These are phyloP conservation scores for Mormyrops boulengeri DNA, from an alignment of 2,797 vertebrate species.

Conservation along the genomic window DNA sequence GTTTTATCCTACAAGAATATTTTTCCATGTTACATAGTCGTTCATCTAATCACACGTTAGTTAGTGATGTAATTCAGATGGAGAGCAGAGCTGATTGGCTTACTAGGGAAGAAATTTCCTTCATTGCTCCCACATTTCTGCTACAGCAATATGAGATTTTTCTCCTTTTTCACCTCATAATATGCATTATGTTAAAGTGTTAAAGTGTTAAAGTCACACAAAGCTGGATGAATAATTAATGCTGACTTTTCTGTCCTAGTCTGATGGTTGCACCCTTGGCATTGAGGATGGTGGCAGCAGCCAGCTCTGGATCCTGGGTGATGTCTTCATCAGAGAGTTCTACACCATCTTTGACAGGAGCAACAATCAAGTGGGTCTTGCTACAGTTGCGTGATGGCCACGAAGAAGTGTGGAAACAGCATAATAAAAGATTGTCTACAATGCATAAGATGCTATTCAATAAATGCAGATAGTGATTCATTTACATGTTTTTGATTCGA, in stretches of 20 bases:
- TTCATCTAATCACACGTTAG: not conserved
- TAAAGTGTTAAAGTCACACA: not conserved
- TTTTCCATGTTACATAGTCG: not conserved
- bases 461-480: not conserved
- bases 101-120: not conserved
- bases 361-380: conserved; percentile 55
- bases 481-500: not conserved
- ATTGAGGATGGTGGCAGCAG: conserved; percentile 9
- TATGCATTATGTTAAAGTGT: not conserved
- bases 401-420: not conserved
- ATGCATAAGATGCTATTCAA: not conserved
- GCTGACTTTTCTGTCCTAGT: conserved; percentile 7
- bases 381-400: conserved; percentile 21
- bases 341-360: not conserved
- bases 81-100: not conserved
- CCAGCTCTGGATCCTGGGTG: conserved; percentile 49
- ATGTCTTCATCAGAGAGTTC: not conserved
- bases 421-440: not conserved
- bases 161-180: not conserved
- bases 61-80: not conserved
- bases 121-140: not conserved
- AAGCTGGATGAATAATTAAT: not conserved
- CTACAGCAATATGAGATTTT: not conserved
- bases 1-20: not conserved
- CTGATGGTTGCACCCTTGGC: conserved; percentile 26